phyloP scores from a whole-genome alignment of 2,113 vertebrate species.

The Callaeas wilsoni region DNA sequence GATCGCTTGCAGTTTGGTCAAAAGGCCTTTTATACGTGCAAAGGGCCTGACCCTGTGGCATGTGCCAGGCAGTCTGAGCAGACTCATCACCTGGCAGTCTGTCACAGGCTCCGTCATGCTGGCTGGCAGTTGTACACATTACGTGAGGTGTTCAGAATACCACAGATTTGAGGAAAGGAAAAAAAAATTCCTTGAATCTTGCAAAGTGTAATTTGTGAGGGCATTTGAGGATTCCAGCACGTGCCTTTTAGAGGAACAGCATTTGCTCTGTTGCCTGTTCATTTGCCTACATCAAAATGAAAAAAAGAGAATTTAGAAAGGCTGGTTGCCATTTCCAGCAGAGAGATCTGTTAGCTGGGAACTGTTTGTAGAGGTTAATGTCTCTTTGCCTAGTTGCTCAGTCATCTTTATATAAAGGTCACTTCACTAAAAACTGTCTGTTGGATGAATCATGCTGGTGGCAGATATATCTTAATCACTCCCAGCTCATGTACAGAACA shows the following conservation, averaged over 20 bases:
- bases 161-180: not conserved
- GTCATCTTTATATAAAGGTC: conserved; percentile 55
- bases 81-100: not conserved
- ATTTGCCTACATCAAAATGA: not conserved
- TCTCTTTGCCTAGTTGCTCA: conserved; percentile 58
- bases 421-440: conserved; percentile 49
- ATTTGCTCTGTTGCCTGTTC: not conserved
- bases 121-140: not conserved
- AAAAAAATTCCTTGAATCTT: not conserved
- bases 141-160: not conserved
- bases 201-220: not conserved
- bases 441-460: conserved; percentile 65
- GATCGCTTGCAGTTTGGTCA: not conserved
- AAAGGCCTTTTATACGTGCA: not conserved
- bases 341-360: conserved; percentile 40
- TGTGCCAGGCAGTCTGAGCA: not conserved
- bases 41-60: not conserved
- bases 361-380: conserved; percentile 64
- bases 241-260: not conserved
- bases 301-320: not conserved
- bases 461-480: conserved; percentile 49
- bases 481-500: conserved; percentile 41
- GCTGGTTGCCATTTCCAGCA: conserved; percentile 46
- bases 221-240: conserved; percentile 5
- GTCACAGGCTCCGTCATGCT: not conserved